phyloP scores from a whole-genome alignment of 2,113 vertebrate species.

The Myotis yumanensis region DNA sequence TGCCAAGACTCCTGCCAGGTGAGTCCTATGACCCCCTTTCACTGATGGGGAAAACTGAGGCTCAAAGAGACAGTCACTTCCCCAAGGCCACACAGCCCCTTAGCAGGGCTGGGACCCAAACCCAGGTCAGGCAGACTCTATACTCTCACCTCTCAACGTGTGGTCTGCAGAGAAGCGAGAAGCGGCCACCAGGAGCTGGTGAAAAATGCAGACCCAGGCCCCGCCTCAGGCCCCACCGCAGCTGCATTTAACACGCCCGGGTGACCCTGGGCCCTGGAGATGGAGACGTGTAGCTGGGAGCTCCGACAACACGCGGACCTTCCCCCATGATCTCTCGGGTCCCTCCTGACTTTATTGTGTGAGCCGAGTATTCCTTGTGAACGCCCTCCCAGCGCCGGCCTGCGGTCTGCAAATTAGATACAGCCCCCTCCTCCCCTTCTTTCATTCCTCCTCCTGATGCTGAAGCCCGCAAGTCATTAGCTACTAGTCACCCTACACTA shows the following conservation, averaged over 20 bases:
- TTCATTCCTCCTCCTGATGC: background rate
- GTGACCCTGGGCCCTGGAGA: fast-evolving
- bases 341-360: background rate
- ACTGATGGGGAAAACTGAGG: background rate
- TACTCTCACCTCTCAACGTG: background rate
- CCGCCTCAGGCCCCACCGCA: background rate
- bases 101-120: background rate
- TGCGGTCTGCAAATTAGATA: background rate
- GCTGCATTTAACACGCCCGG: background rate
- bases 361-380: background rate
- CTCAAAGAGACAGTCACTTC: background rate
- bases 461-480: slow-evolving; percentile 23
- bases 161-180: background rate
- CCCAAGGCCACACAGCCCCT: background rate
- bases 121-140: background rate
- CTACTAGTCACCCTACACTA: background rate
- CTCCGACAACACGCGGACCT: fast-evolving
- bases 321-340: fast-evolving
- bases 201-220: background rate
- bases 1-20: background rate
- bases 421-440: background rate
- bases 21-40: background rate
- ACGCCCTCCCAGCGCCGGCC: background rate
- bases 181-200: fast-evolving
- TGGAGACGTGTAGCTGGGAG: fast-evolving